These are phyloP conservation scores for Cephalopholis sonnerati DNA, from an alignment of 2,113 vertebrate species.

Conservation along the genomic window DNA sequence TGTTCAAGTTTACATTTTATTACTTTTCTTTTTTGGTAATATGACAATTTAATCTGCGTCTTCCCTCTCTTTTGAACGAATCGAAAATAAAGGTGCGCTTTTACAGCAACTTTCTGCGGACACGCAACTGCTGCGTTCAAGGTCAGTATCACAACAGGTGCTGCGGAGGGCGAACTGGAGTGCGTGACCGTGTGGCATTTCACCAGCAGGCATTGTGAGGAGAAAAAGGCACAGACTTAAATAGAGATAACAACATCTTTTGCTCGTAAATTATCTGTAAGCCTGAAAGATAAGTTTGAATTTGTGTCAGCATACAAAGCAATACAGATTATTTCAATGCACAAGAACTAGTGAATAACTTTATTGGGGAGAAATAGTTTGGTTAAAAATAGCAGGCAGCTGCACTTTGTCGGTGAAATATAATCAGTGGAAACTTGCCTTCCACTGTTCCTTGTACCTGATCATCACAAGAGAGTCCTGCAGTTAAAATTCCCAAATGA, in stretches of 20 bases:
- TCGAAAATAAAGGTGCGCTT: slow-evolving; percentile 2
- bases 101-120: slow-evolving; percentile 26
- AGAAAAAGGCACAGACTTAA: not conserved
- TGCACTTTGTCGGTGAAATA: slow-evolving; percentile 60
- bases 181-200: slow-evolving; percentile 66
- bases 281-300: rapidly evolving
- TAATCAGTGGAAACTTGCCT: slow-evolving; percentile 34
- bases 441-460: slow-evolving; percentile 9
- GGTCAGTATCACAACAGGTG: slow-evolving; percentile 87
- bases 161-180: slow-evolving; percentile 48
- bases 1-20: slow-evolving; percentile 22
- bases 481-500: not conserved
- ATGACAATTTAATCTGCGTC: not conserved
- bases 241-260: not conserved
- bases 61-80: not conserved
- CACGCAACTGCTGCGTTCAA: slow-evolving; percentile 78
- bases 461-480: not conserved
- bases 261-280: too few relatives aligned
- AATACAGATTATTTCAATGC: not conserved
- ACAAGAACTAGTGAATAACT: not conserved
- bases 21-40: not conserved
- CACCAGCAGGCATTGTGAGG: slow-evolving; percentile 17
- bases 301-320: not conserved
- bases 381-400: slow-evolving; percentile 76
- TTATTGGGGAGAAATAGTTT: slow-evolving; percentile 27